Base-by-base conservation (phyloP, 2,888 invertebrate species). In the Selenia dentaria region DNA sequence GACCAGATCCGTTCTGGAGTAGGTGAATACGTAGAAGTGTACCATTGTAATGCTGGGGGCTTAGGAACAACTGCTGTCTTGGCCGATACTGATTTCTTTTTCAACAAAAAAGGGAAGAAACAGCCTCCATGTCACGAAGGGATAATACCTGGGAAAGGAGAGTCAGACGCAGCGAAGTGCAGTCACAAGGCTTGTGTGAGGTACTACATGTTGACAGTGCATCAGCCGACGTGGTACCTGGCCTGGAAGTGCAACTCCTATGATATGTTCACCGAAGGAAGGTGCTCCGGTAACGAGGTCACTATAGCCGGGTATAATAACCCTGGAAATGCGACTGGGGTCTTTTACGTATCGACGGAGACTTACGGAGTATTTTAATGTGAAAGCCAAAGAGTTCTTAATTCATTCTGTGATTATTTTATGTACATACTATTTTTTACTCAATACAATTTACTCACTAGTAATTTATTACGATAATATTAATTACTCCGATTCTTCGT, bases 21-120 rank as follows among this genome's bases (percentile, higher is more conserved):
- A 11, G 93, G 92, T 0, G 70, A 83, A 2, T 92, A 93, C 59
- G 93, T 93, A 0, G 93, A 93, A 68, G 88, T 92, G 0, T 88
- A 93, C 52, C 93, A 94, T 64, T 93, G 93, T 4, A 92, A 92
- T 51, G 91, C 90, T 27, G 93, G 92, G 2, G 86, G 85, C 0
- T 68, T 92, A 6, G 92, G 92, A 1, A 89, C 91, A 0, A 88
- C 82, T 0, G 75, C 83, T 16, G 87, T 91, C 0, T 59, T 92
- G 11, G 93, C 92, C 13, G 92, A 92, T 48, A 82, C 83, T 0
- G 93, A 93, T 59, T 92, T 93, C 71, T 92, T 88, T 60, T 89
- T 93, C 6, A 92, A 93, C 53, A 91, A 91, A 5, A 92, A 92
- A 56, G 93, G 93, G 0, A 71, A 68, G 25, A 79, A 85, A 6